These are phyloP conservation scores for Macrophya alboannulata DNA, from an alignment of 2,888 invertebrate genomes.

Conservation along the genomic window DNA sequence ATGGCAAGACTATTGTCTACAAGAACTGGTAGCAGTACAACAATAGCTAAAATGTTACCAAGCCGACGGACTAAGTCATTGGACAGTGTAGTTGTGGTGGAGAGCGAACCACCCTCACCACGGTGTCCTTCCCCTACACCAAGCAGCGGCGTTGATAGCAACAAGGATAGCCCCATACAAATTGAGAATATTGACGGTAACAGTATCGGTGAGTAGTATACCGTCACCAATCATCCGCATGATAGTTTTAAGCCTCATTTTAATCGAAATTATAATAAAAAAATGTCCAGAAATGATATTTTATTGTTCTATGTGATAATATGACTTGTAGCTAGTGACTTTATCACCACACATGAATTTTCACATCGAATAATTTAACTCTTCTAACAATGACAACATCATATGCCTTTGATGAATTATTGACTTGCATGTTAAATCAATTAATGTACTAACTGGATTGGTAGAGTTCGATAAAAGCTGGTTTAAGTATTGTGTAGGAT, in stretches of 20 bases:
- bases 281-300: no score
- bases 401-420: neutral
- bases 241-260: slow-evolving; percentile 40
- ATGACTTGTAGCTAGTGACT: neutral
- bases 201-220: slow-evolving; percentile 80
- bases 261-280: neutral
- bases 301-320: neutral
- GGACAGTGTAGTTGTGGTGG: slow-evolving; percentile 77
- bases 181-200: slow-evolving; percentile 88
- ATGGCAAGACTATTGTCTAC: slow-evolving; percentile 76
- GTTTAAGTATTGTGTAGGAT: neutral
- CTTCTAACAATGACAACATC: neutral
- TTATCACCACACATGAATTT: neutral
- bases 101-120: slow-evolving; percentile 83
- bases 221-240: slow-evolving; percentile 57
- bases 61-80: slow-evolving; percentile 76
- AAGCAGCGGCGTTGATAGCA: slow-evolving; percentile 93
- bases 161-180: slow-evolving; percentile 92
- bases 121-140: slow-evolving; percentile 94
- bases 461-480: neutral
- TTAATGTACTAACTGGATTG: neutral
- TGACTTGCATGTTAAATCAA: neutral
- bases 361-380: neutral
- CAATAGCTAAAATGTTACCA: slow-evolving; percentile 68
- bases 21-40: slow-evolving; percentile 63